phyloP scores from a whole-genome alignment of 2,888 invertebrate genomes.

The Bugula neritina region DNA sequence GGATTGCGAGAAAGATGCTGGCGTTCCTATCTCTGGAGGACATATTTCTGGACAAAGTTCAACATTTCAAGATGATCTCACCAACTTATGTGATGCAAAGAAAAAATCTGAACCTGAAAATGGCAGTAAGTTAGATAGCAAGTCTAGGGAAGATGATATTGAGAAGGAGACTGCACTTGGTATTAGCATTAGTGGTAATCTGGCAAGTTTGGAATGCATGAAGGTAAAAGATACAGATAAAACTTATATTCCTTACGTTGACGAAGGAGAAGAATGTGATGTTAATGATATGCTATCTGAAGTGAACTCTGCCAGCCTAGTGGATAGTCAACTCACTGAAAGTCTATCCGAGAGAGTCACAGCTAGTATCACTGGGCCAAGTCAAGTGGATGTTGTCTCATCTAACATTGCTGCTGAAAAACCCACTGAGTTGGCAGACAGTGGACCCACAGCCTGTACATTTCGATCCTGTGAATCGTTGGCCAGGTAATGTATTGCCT shows the following conservation, averaged over 20 bases:
- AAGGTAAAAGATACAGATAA: not conserved
- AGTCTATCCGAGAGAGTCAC: not conserved
- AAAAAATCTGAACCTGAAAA: not conserved
- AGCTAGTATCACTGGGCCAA: not conserved
- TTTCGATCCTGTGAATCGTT: constrained; percentile 15
- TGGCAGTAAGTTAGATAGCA: not conserved
- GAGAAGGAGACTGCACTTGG: not conserved
- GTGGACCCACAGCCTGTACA: not conserved
- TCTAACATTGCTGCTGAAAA: not conserved
- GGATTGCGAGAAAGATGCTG: not conserved
- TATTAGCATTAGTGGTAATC: not conserved
- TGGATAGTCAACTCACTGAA: not conserved
- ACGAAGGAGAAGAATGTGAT: not conserved
- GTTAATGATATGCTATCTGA: constrained; percentile 16
- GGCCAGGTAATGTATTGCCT: constrained; percentile 11
- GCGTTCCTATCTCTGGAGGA: not conserved
- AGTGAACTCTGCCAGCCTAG: not conserved
- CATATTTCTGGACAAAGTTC: not conserved
- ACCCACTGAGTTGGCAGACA: not conserved
- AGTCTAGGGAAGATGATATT: not conserved
- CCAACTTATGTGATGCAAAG: not conserved
- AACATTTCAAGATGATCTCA: not conserved
- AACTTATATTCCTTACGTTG: not conserved
- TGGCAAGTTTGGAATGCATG: not conserved
- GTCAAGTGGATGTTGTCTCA: not conserved